Evolutionary conservation across 2,888 invertebrate genomes (phyloP).

Genomic region (Lepas anatifera): DNA sequence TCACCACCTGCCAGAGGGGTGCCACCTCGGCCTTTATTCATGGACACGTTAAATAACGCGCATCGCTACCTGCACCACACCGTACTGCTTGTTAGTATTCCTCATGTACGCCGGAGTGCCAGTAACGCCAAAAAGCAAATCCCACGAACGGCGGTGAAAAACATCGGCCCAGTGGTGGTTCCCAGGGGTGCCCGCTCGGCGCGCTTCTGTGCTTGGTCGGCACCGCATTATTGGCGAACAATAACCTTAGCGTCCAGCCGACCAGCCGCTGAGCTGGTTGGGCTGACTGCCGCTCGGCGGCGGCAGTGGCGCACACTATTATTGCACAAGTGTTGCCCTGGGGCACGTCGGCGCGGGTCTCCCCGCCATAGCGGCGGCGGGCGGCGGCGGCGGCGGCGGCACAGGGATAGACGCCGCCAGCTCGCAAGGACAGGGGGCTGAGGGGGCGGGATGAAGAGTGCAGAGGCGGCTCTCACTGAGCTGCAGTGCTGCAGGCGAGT

Average conservation of each 20-base stretch:
- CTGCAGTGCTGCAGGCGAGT: background rate
- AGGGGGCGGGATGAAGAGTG: background rate
- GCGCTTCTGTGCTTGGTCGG: background rate
- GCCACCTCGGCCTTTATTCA: too few relatives aligned
- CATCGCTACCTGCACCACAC: too few relatives aligned
- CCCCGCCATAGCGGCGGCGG: background rate
- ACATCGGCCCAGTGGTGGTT: background rate
- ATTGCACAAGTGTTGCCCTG: slow-evolving; percentile 11
- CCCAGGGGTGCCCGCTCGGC: background rate
- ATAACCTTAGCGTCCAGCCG: too few relatives aligned
- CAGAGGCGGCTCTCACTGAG: background rate
- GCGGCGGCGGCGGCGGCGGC: background rate
- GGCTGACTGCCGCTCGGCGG: background rate
- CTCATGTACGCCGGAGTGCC: too few relatives aligned
- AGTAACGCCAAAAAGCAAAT: too few relatives aligned
- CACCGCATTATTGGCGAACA: background rate
- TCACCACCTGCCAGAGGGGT: too few relatives aligned
- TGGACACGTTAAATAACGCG: too few relatives aligned
- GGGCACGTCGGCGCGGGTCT: too few relatives aligned
- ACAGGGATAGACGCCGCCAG: background rate
- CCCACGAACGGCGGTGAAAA: too few relatives aligned
- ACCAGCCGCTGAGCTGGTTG: too few relatives aligned
- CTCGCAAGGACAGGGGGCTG: background rate
- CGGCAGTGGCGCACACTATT: background rate
- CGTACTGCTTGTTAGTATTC: too few relatives aligned